Evolutionary conservation across 2,797 vertebrate genomes (phyloP), one percentile per base, ranked within the genome.

Genomic region (Galago senegalensis): DNA sequence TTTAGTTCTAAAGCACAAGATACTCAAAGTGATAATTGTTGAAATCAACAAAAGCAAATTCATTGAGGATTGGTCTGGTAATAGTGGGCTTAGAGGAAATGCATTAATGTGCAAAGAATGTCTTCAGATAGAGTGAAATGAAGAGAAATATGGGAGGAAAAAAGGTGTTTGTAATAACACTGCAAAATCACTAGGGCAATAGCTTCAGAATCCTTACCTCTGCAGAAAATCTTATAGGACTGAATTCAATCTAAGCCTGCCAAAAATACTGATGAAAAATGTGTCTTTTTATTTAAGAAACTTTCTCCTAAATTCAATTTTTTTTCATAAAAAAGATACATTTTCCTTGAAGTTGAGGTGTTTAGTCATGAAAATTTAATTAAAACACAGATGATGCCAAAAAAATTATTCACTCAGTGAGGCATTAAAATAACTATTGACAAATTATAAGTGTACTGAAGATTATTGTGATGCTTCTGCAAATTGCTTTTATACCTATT

Each of bases 251-350:
- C 96, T 86, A 97, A 97, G 97, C 16, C 77, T 98, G 96, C 97
- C 98, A 98, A 98, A 98, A 98, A 95, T 96, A 98, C 95, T 96
- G 97, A 98, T 97, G 94, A 96, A 43, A 98, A 97, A 96, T 96
- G 84, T 97, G 17, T 83, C 93, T 98, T 97, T 98, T 97, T 97
- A 98, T 96, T 98, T 98, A 98, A 98, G 94, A 75, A 98, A 95
- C 21, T 20, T 96, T 58, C 56, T 96, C 25, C 67, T 91, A 96
- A 98, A 98, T 92, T 97, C 81, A 94, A 6, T 98, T 98, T 18
- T 97, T 98, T 98, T 97, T 72, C 75, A 96, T 40, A 85, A 96
- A 79, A 76, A 70, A 97, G 72, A 25, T 77, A 95, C 96, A 49
- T n/a, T 2, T 29, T 94, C 81, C 75, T 56, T 90, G 29, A 79